Conservation (phyloP, 2,888 invertebrate genomes). For the Leptothorax acervorum region DNA sequence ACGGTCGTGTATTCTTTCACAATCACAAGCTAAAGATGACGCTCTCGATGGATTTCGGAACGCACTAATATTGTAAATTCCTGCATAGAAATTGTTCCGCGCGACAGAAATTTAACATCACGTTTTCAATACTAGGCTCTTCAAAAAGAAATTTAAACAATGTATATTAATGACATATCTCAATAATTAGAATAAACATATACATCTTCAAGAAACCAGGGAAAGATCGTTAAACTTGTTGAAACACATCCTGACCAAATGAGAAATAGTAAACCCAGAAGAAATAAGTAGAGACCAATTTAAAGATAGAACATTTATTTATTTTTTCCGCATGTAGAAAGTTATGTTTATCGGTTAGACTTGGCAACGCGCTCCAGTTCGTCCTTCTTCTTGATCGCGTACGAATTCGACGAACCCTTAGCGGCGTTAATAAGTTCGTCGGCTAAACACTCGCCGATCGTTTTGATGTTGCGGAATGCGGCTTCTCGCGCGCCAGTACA, state of each 20-base stretch:
- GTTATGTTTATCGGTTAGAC: conserved; percentile 97
- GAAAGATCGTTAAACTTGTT: not conserved
- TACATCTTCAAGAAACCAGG: not conserved
- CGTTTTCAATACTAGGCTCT: not conserved
- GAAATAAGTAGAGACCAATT: conserved; percentile 4
- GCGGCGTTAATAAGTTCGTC: conserved; percentile 99
- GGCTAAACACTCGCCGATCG: conserved; percentile 99
- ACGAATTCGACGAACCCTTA: conserved; percentile 99
- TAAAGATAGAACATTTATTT: conserved; percentile 74
- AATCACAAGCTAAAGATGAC: not conserved
- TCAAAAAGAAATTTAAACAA: not conserved
- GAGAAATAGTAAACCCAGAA: not conserved
- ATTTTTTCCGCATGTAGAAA: conserved; percentile 56
- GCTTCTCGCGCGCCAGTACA: conserved; percentile 99
- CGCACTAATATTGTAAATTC: not conserved
- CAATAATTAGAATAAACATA: not conserved
- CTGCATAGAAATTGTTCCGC: not conserved
- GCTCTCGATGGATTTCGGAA: not conserved
- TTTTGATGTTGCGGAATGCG: conserved; percentile 99
- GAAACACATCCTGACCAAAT: not conserved
- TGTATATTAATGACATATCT: not conserved
- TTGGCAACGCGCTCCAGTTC: conserved; percentile 99
- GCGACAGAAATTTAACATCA: not conserved
- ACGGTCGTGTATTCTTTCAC: not conserved
- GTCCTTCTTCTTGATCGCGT: conserved; percentile 99